Evolutionary conservation across 1,140 invertebrate genomes (phyloP), one percentile per base, ranked within the genome.

Genomic region (Littorina saxatilis): DNA sequence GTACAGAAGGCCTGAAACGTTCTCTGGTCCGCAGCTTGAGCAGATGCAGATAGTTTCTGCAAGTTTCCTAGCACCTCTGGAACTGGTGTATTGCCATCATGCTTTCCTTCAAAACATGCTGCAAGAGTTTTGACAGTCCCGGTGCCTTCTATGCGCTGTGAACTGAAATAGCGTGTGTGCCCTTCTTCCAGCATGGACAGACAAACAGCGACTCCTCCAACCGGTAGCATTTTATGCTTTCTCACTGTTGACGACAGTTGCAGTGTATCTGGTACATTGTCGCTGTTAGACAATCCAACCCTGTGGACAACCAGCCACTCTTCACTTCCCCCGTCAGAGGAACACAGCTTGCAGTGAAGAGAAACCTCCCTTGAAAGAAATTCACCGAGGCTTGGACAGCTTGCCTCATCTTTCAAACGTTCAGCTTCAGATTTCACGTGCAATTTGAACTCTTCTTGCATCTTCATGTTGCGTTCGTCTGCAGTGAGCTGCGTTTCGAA

Each of bases 1-100:
- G 88, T 90, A 72, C 91, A 92, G 83, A 87, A 91, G 11, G 85
- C 85, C 61, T 85, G 88, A 13, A 78, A 50, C 27, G 66, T 9
- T 63, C 40, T 55, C 29, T 23, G 39, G 77, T 20, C 17, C 7
- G 4, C 7, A n/a, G n/a, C n/a, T n/a, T n/a, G n/a, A n/a, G n/a
- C n/a, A n/a, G n/a, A n/a, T n/a, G n/a, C n/a, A n/a, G n/a, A n/a
- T n/a, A n/a, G n/a, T n/a, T n/a, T n/a, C n/a, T n/a, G n/a, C n/a
- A n/a, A n/a, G n/a, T n/a, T n/a, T n/a, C n/a, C n/a, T n/a, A n/a
- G n/a, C n/a, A n/a, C n/a, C n/a, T n/a, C n/a, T n/a, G n/a, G n/a
- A n/a, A n/a, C n/a, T n/a, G n/a, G n/a, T n/a, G n/a, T n/a, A n/a
- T n/a, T n/a, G n/a, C n/a, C n/a, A n/a, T n/a, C n/a, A n/a, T n/a